Percentiles rank a stretch among this genome's conserved stretches.
These are phyloP conservation scores for Elephas maximus DNA, from an alignment of 2,113 vertebrate species.

Conservation along the genomic window DNA sequence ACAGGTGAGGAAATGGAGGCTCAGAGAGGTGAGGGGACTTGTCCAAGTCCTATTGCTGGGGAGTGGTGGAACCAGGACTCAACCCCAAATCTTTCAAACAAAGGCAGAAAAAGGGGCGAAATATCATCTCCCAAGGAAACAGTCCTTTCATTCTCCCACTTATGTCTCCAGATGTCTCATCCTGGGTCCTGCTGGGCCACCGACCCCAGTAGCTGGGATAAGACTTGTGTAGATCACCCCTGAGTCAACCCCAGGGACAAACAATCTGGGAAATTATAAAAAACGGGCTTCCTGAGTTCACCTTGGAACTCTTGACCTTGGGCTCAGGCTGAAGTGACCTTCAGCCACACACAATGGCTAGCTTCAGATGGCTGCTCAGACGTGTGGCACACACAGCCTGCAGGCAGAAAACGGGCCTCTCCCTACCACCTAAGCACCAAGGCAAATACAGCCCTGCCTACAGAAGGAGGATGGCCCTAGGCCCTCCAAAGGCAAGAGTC, in stretches of 20 bases:
- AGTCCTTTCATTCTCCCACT: neutral
- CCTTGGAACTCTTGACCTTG: neutral
- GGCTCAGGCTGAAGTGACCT: neutral
- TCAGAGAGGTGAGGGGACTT: neutral
- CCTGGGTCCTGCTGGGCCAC: too few relatives aligned
- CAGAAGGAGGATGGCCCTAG: accelerated
- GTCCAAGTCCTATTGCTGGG: neutral
- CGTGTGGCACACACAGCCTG: neutral
- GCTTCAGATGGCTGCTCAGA: neutral
- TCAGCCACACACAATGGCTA: neutral
- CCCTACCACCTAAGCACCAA: neutral
- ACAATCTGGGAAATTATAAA: neutral
- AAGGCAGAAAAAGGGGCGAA: neutral
- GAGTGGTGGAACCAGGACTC: neutral
- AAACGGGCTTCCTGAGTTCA: neutral
- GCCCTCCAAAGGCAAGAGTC: accelerated
- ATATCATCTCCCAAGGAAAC: neutral
- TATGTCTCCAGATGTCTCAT: too few relatives aligned
- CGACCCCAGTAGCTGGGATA: neutral
- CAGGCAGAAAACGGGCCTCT: neutral
- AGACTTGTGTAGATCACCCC: neutral
- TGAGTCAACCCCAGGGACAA: neutral
- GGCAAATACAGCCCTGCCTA: neutral
- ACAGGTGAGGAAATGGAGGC: neutral
- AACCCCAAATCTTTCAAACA: neutral